These are phyloP conservation scores for Capreolus pygargus DNA, from an alignment of 2,113 vertebrate species.

Conservation along the genomic window DNA sequence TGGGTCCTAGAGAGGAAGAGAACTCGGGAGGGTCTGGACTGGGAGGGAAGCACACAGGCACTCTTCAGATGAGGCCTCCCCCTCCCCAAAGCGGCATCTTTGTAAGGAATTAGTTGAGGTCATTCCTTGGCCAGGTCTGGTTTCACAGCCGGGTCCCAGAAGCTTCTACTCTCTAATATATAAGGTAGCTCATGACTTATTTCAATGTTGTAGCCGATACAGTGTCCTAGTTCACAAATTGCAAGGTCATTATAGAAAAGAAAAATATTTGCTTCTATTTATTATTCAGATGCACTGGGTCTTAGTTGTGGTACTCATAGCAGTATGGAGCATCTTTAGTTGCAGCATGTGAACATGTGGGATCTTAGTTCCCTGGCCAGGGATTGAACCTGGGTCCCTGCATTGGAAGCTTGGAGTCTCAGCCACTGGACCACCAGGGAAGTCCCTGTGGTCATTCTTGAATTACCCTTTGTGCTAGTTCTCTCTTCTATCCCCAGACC, in stretches of 20 bases:
- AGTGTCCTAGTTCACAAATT: background rate
- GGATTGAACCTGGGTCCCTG: background rate
- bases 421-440: background rate
- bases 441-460: background rate
- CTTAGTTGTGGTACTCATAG: background rate
- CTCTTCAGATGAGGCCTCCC: background rate
- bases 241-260: background rate
- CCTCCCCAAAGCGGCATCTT: no score
- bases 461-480: background rate
- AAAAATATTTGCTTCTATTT: background rate
- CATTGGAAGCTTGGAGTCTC: background rate
- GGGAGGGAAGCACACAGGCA: background rate
- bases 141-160: background rate
- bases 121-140: background rate
- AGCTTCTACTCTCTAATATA: background rate
- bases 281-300: background rate
- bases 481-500: background rate
- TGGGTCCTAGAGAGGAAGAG: background rate
- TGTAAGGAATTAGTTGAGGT: background rate
- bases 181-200: background rate
- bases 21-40: rapidly evolving
- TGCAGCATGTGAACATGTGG: background rate
- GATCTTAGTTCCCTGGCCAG: background rate
- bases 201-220: no score
- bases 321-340: background rate